Evolutionary conservation across 1,140 invertebrate species (phyloP), one percentile per base, ranked within the genome.

Genomic region (Papilio xuthus): DNA sequence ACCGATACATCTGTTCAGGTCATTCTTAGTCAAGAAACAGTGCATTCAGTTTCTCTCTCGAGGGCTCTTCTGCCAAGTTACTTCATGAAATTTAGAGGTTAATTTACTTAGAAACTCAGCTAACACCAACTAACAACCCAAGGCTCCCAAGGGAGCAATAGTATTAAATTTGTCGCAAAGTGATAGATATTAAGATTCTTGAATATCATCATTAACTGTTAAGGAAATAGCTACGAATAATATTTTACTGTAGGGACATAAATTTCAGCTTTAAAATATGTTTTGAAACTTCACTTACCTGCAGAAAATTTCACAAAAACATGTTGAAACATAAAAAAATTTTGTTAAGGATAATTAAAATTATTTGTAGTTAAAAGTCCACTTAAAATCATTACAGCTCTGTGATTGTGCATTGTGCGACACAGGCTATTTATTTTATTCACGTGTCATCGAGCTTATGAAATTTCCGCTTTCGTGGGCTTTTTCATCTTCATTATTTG

Each of bases 391-490:
- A 73, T 73, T 73, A n/a, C n/a, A 42, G 20, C 37, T 44, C n/a
- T 73, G 44, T 9, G 2, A 72, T 72, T 72, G 70, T 72, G 37
- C 20, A 72, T 72, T 72, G 70, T 44, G 37, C 37, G 70, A 23
- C 70, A 72, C 8, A 44, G 18, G 70, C 41, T 47, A 47, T 73
- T 73, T 42, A 42, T 73, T 50, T 73, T 50, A 73, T 73, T 73
- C 42, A 73, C 71, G 42, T 71, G 32, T 73, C 41, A 73, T 73
- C 42, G 20, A 73, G 71, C 71, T 73, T 73, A 73, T 73, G 71
- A 73, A 67, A 73, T 73, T 70, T 73, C 41, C 71, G 71, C 71
- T 73, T 73, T 47, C 41, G 41, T 73, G 71, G 41, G 41, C n/a
- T 73, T 73, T 73, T 73, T 47, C 71, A 73, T 73, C 71, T 42